Evolutionary conservation across 2,797 vertebrate species (phyloP).

Genomic region (Enoplosus armatus): DNA sequence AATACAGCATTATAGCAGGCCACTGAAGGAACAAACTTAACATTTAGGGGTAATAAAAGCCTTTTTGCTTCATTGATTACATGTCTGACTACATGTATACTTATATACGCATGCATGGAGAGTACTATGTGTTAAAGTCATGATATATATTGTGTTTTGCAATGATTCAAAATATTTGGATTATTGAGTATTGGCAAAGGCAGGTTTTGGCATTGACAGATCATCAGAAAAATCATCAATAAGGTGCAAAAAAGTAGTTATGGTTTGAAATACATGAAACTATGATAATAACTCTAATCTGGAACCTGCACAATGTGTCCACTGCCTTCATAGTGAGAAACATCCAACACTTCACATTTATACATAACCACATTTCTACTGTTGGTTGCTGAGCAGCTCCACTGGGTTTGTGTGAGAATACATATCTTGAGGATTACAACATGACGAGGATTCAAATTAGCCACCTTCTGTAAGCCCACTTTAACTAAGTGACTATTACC

Average conservation of each 20-base stretch:
- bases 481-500: background rate
- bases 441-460: background rate
- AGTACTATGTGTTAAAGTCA: background rate
- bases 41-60: slow-evolving; percentile 60
- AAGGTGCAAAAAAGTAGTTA: background rate
- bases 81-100: slow-evolving; percentile 38
- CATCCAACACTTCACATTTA: background rate
- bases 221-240: background rate
- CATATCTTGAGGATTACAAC: background rate
- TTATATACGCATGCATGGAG: slow-evolving; percentile 4
- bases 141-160: background rate
- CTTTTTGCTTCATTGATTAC: slow-evolving; percentile 61
- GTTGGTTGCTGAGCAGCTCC: background rate
- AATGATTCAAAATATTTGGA: background rate
- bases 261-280: background rate
- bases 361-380: background rate
- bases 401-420: slow-evolving; percentile 10
- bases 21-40: slow-evolving; percentile 44
- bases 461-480: background rate
- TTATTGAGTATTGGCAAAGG: background rate
- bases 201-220: background rate
- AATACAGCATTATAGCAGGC: slow-evolving; percentile 61
- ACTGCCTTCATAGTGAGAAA: background rate
- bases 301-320: background rate
- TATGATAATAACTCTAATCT: background rate